phyloP scores from a whole-genome alignment of 2,797 vertebrate genomes.

The Atherinosoma microstoma region DNA sequence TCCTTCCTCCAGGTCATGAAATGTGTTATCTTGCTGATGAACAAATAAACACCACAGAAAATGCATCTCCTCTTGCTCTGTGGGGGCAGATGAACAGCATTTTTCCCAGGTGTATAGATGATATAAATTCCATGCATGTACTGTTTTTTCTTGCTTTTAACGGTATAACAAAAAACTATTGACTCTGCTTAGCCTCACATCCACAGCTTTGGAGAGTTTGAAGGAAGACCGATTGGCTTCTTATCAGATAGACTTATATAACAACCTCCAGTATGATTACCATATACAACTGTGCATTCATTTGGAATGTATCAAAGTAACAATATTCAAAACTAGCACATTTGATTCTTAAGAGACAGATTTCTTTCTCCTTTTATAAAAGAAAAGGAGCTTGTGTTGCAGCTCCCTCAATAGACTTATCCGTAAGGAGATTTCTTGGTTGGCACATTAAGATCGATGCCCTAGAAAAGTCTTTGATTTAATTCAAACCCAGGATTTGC shows the following conservation, averaged over 20 bases:
- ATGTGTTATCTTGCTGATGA: not conserved
- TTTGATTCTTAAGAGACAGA: conserved; percentile 15
- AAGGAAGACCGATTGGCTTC: conserved; percentile 38
- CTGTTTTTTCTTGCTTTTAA: conserved; percentile 22
- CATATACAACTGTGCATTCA: too few relatives aligned
- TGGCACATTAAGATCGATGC: conserved; percentile 35
- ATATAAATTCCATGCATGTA: conserved; percentile 22
- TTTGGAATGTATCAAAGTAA: conserved; percentile 50
- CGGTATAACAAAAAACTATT: conserved; percentile 29
- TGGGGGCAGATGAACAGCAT: conserved; percentile 17
- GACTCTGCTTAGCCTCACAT: conserved; percentile 26
- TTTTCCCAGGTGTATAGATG: conserved; percentile 14
- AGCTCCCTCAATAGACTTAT: not conserved
- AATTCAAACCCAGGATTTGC: conserved; percentile 42
- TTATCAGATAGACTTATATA: conserved; percentile 43
- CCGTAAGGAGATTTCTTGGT: conserved; percentile 18
- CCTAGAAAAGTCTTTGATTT: conserved; percentile 46
- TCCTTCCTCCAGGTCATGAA: not conserved
- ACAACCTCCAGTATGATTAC: conserved; percentile 19
- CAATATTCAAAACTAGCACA: conserved; percentile 26
- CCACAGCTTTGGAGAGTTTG: conserved; percentile 33
- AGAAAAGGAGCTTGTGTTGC: conserved; percentile 22
- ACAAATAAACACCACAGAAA: conserved; percentile 4
- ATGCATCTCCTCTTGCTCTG: not conserved
- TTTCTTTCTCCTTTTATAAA: conserved; percentile 22